Percentiles rank a stretch among this genome's conserved stretches.
These are phyloP conservation scores for Battus philenor DNA, from an alignment of 1,140 invertebrate genomes.

Conservation along the genomic window DNA sequence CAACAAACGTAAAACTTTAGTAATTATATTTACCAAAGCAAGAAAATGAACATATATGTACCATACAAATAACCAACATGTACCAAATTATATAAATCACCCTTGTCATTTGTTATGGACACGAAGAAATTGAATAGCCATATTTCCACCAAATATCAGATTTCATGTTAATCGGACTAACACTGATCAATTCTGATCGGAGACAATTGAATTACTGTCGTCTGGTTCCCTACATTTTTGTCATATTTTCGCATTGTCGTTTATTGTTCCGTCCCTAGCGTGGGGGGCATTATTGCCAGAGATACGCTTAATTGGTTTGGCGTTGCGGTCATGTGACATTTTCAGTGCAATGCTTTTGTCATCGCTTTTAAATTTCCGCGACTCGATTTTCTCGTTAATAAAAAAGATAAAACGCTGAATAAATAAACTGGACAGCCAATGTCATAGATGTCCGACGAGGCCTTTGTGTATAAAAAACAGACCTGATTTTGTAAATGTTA, in stretches of 20 bases:
- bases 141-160: constrained; percentile 61
- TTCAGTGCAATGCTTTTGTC: constrained; percentile 65
- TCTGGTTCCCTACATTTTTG: constrained; percentile 66
- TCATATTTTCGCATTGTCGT: constrained; percentile 52
- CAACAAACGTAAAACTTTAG: no score
- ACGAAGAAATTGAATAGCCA: constrained; percentile 56
- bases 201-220: constrained; percentile 69
- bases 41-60: no score
- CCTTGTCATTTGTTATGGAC: constrained; percentile 53
- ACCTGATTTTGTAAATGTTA: no score
- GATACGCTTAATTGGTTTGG: constrained; percentile 70
- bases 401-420: constrained; percentile 37
- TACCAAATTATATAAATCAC: no score
- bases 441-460: constrained; percentile 1
- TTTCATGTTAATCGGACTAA: constrained; percentile 68
- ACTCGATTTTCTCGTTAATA: constrained; percentile 44
- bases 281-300: constrained; percentile 57
- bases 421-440: constrained; percentile 9
- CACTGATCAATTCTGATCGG: constrained; percentile 63
- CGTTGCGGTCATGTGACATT: constrained; percentile 67
- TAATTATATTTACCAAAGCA: no score
- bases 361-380: constrained; percentile 55
- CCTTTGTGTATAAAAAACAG: no score
- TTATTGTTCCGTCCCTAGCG: constrained; percentile 29
- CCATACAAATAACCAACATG: no score